Conservation (phyloP, 2,797 vertebrate species). For the Pseudochirops corinnae region DNA sequence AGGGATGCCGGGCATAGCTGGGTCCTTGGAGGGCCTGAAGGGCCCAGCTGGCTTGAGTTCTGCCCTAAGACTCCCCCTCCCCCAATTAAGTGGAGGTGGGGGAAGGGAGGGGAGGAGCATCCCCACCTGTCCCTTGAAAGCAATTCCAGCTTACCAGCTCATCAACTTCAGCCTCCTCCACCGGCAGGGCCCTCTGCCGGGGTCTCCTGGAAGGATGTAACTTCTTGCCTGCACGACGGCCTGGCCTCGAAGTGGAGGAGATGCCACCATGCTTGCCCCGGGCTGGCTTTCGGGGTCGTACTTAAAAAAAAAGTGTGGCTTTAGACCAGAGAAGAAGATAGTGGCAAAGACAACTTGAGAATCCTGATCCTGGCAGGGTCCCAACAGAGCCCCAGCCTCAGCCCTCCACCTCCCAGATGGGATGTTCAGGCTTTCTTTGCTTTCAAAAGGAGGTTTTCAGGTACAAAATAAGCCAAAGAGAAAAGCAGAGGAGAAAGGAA, state of each 20-base stretch:
- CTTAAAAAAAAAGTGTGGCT: conserved; percentile 82
- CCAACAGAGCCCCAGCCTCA: not conserved
- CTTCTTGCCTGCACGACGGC: conserved; percentile 91
- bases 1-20: conserved; percentile 82
- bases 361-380: too few species aligned
- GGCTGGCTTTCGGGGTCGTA: conserved; percentile 91
- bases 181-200: conserved; percentile 84
- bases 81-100: conserved; percentile 34
- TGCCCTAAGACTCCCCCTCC: not conserved
- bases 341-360: not conserved
- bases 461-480: not conserved
- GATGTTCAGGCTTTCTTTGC: not conserved
- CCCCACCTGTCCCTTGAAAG: conserved; percentile 78
- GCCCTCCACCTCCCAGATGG: not conserved
- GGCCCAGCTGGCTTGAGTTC: not conserved
- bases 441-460: not conserved
- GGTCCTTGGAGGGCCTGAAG: conserved; percentile 57
- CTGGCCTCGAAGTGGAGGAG: conserved; percentile 81
- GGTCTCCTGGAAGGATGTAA: conserved; percentile 83
- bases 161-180: conserved; percentile 92
- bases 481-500: not conserved
- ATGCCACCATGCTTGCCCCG: conserved; percentile 87
- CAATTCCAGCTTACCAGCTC: conserved; percentile 91
- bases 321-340: not conserved
- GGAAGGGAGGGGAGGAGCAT: not conserved